Evolutionary conservation across 2,797 vertebrate genomes (phyloP).

Genomic region (Mormyrops boulengeri): DNA sequence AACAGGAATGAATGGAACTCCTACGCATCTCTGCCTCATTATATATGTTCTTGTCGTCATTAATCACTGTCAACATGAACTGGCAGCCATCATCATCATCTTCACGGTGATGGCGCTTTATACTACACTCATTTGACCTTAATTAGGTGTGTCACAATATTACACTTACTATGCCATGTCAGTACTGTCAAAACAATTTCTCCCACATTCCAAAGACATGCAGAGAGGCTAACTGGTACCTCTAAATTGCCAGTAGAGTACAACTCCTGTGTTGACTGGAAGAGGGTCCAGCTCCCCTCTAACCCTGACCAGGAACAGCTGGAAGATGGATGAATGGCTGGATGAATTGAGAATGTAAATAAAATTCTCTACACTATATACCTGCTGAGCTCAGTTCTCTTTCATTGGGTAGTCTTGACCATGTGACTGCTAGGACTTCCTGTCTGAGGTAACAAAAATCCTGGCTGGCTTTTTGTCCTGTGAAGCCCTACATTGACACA

Average conservation of each 20-base stretch:
- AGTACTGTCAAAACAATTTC: background rate
- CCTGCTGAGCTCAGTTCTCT: background rate
- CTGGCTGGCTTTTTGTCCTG: background rate
- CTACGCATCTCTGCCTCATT: background rate
- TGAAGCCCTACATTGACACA: background rate
- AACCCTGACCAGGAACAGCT: background rate
- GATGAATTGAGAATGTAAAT: background rate
- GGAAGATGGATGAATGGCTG: background rate
- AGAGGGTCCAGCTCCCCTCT: background rate
- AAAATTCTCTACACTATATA: background rate
- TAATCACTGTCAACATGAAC: background rate
- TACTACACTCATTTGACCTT: conserved; percentile 4
- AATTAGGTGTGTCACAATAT: background rate
- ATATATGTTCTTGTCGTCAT: background rate
- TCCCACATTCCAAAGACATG: background rate
- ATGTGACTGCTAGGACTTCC: background rate
- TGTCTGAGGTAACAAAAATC: background rate
- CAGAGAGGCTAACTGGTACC: background rate
- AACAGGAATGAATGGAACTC: conserved; percentile 2
- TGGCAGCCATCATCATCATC: background rate
- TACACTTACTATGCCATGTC: background rate
- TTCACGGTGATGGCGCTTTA: background rate
- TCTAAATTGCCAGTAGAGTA: background rate
- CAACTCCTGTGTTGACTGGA: background rate
- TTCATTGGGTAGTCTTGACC: background rate